phyloP scores from a whole-genome alignment of 2,797 vertebrate species.

The Cirrhinus mrigala region DNA sequence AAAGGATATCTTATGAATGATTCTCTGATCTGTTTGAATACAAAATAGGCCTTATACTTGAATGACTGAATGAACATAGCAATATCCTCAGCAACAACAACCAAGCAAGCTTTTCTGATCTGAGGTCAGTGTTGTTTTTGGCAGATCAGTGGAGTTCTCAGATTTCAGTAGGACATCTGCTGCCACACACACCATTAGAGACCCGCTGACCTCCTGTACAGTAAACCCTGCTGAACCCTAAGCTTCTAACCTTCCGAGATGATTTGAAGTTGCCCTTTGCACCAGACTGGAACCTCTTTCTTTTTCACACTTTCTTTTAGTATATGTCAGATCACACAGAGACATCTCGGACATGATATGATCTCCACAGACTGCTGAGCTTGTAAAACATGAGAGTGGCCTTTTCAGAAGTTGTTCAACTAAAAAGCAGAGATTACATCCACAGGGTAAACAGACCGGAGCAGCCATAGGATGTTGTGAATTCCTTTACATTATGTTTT shows the following conservation, averaged over 20 bases:
- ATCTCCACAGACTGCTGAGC: neutral
- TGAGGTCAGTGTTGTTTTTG: constrained; percentile 52
- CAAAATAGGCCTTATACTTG: neutral
- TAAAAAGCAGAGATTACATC: neutral
- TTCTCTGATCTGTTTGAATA: neutral
- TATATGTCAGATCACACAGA: neutral
- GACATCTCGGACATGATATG: neutral
- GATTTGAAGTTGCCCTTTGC: constrained; percentile 24
- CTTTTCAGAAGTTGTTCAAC: neutral
- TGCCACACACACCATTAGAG: constrained; percentile 49
- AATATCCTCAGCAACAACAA: neutral
- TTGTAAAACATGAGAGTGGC: neutral
- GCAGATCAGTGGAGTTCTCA: constrained; percentile 38
- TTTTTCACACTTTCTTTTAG: constrained; percentile 21
- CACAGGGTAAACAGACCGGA: neutral
- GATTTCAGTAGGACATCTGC: constrained; percentile 57
- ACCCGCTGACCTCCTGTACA: constrained; percentile 36
- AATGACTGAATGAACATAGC: constrained; percentile 8
- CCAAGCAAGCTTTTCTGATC: constrained; percentile 12
- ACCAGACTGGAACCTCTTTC: constrained; percentile 19
- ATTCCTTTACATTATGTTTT: constrained; percentile 30
- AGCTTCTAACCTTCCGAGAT: constrained; percentile 33
- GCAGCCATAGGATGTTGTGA: neutral
- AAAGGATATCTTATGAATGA: neutral
- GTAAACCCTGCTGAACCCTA: constrained; percentile 34